Evolutionary conservation across 2,113 vertebrate species (phyloP).

Genomic region (Psilopsiagon aurifrons): DNA sequence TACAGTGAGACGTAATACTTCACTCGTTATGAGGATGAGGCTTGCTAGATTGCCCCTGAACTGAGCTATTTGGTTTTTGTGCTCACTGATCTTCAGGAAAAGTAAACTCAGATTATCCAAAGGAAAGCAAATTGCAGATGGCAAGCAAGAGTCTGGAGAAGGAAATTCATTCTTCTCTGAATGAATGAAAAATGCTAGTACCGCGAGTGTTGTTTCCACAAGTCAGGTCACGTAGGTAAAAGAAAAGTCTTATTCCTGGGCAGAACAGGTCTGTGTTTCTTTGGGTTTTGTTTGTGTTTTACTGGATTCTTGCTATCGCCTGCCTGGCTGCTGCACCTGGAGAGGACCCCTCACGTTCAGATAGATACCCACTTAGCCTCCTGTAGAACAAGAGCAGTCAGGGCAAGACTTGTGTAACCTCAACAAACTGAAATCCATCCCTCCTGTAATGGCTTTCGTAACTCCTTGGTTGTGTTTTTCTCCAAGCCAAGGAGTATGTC

Average conservation of each 20-base stretch:
- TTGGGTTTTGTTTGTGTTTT: background rate
- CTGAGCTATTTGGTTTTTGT: background rate
- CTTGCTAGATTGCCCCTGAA: background rate
- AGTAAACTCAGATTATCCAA: background rate
- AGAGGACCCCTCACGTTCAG: background rate
- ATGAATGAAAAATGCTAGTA: background rate
- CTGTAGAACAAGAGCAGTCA: constrained; percentile 8
- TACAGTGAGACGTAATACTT: background rate
- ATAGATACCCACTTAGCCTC: constrained; percentile 15
- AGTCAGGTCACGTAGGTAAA: background rate
- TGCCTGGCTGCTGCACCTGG: background rate
- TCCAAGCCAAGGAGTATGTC: background rate
- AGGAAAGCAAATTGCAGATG: background rate
- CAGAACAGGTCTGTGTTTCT: background rate
- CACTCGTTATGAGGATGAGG: background rate
- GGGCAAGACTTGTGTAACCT: background rate
- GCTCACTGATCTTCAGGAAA: background rate
- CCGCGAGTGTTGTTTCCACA: background rate
- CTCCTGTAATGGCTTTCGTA: constrained; percentile 9
- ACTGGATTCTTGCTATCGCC: background rate
- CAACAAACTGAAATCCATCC: constrained; percentile 24
- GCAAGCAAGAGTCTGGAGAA: background rate
- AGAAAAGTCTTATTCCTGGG: background rate
- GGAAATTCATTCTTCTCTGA: background rate
- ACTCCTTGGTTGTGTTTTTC: background rate